Conservation (phyloP, 2,888 invertebrate species). For the Poecilus cupreus region DNA sequence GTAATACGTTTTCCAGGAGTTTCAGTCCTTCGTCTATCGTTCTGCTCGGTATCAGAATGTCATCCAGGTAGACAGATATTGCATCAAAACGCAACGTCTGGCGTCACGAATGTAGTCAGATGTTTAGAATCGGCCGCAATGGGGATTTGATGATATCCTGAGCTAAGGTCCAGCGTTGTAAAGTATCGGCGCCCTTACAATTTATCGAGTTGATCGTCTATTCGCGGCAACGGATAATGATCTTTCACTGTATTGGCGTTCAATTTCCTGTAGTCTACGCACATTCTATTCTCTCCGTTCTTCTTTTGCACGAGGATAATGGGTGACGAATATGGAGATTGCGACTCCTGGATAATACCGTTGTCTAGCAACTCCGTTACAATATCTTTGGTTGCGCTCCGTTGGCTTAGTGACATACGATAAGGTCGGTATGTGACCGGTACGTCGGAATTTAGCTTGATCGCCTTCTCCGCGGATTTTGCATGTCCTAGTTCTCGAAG, state of each 20-base stretch:
- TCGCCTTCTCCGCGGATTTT: constrained; percentile 58
- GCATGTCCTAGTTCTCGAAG: constrained; percentile 60
- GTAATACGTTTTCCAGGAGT: no score
- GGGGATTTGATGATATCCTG: constrained; percentile 67
- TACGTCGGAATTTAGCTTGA: neutral
- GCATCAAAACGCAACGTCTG: no score
- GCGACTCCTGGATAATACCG: constrained; percentile 63
- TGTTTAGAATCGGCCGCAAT: no score
- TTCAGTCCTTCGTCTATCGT: no score
- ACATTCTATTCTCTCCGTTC: no score
- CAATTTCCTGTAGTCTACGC: no score
- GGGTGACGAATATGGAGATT: constrained; percentile 64
- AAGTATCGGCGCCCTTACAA: constrained; percentile 64
- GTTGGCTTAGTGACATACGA: no score
- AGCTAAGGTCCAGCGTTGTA: constrained; percentile 65
- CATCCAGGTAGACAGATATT: no score
- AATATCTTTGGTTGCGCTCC: constrained; percentile 57
- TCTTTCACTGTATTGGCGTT: constrained; percentile 66
- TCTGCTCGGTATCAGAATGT: no score
- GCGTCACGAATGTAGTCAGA: no score
- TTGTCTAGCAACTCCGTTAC: constrained; percentile 58
- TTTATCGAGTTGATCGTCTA: constrained; percentile 65
- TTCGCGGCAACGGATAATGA: constrained; percentile 65
- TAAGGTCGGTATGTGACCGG: neutral
- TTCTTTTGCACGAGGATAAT: constrained; percentile 63